Base-by-base conservation (phyloP, 2,113 vertebrate genomes). In the Crocuta crocuta region DNA sequence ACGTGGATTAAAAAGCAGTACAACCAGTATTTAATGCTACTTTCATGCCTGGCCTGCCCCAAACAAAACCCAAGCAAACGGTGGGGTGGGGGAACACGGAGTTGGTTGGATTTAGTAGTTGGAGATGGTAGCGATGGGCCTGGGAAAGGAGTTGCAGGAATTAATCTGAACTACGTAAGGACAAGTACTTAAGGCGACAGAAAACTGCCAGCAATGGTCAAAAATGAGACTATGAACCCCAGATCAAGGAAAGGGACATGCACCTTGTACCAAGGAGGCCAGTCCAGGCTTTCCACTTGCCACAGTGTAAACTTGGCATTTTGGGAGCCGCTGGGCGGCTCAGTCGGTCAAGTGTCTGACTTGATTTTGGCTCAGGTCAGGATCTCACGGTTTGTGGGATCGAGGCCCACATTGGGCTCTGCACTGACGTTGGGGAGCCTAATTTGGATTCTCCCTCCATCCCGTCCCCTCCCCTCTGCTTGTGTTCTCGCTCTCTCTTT, bases 21-120 rank as follows among this genome's bases (percentile, higher is more conserved):
- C n/a, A 11, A 6, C 45, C 19, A 12, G 5, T 26, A 45, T 12
- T 24, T 24, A 76, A 45, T 7, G 23, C 3, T 16, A 12, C 33
- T 89, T 12, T 89, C 7, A 23, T 33, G 50, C 23, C 11, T 70
- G 55, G 55, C 35, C 4, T 7, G 63, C 21, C 45, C 24, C 58
- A 24, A 61, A 35, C 16, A 28, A 63, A 43, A 65, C 10, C 21
- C 50, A 81, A 24, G 7, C 48, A 80, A 26, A 71, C 2, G 10
- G 1, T 5, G 33, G 8, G 21, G 10, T 1, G 7, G 13, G 23
- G 11, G 74, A 50, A 15, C 2, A 0, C 4, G 73, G 7, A 45
- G 24, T 45, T 28, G 13, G 33, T 16, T 11, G 1, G 23, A 13
- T 63, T 39, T 26, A 7, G 68, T 61, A 45, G 24, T 65, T 94